phyloP scores from a whole-genome alignment of 2,888 invertebrate species.

The Cordilura impudica region DNA sequence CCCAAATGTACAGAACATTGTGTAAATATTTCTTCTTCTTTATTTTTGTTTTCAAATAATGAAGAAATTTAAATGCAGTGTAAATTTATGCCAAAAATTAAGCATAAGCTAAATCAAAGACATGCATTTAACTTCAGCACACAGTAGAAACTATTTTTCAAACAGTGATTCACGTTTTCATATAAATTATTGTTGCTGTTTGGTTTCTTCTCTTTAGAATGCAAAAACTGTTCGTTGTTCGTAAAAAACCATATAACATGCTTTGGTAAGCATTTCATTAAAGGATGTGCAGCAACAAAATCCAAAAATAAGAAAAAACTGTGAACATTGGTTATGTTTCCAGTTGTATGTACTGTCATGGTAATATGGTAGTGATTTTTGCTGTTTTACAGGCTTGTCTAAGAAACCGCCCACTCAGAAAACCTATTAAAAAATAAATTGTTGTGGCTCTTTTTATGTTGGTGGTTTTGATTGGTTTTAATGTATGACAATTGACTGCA shows the following conservation, averaged over 20 bases:
- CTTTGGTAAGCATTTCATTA: conserved; percentile 58
- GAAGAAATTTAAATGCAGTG: conserved; percentile 66
- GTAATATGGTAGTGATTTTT: conserved; percentile 27
- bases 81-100: conserved; percentile 65
- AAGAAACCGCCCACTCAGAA: conserved; percentile 51
- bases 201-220: conserved; percentile 1
- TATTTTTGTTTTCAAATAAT: conserved; percentile 49
- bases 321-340: conserved; percentile 37
- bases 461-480: conserved; percentile 46
- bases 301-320: conserved; percentile 9
- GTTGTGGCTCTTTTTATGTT: conserved; percentile 32
- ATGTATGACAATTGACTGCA: conserved; percentile 39
- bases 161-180: conserved; percentile 37
- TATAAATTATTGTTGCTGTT: conserved; percentile 3
- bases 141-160: conserved; percentile 23
- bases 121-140: not conserved
- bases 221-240: conserved; percentile 23
- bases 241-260: conserved; percentile 27
- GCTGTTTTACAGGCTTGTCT: conserved; percentile 46
- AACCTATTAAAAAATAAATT: conserved; percentile 43
- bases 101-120: conserved; percentile 25
- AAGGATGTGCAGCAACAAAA: conserved; percentile 45
- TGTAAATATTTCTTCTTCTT: not conserved
- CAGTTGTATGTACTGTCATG: conserved; percentile 43
- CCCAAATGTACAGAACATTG: not conserved